These are phyloP conservation scores for Coremacera marginata DNA, from an alignment of 2,888 invertebrate genomes.

Conservation along the genomic window DNA sequence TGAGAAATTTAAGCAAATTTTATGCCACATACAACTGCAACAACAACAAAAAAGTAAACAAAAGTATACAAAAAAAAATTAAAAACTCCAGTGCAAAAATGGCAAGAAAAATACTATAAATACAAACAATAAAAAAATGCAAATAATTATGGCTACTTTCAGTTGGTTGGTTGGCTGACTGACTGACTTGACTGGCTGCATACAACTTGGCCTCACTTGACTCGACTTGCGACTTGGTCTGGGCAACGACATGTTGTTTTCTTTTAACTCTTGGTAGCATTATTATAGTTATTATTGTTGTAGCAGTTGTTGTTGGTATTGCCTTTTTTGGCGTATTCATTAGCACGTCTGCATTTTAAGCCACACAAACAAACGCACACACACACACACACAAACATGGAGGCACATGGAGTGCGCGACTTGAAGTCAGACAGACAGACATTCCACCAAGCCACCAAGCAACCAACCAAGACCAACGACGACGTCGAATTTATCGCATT, in stretches of 20 bases:
- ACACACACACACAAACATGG: not conserved
- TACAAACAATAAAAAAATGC: not conserved
- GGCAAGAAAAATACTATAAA: not conserved
- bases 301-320: conserved; percentile 4
- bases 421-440: not conserved
- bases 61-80: not conserved
- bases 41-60: not conserved
- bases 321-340: conserved; percentile 31
- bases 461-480: conserved; percentile 11
- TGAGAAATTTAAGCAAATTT: conserved; percentile 2
- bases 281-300: conserved; percentile 2
- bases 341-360: conserved; percentile 29
- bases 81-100: not conserved
- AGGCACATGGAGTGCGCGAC: not conserved
- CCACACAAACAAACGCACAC: not conserved
- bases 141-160: conserved; percentile 23
- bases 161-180: conserved; percentile 31
- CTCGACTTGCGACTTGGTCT: not conserved
- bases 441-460: not conserved
- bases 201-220: not conserved
- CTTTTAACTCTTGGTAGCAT: not conserved
- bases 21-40: not conserved
- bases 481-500: not conserved
- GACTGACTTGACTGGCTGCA: not conserved
- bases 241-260: not conserved